A percentile compares a stretch with the other conserved stretches of the same genome.
Evolutionary conservation across 2,113 vertebrate species (phyloP).

Genomic region (Gadus chalcogrammus): DNA sequence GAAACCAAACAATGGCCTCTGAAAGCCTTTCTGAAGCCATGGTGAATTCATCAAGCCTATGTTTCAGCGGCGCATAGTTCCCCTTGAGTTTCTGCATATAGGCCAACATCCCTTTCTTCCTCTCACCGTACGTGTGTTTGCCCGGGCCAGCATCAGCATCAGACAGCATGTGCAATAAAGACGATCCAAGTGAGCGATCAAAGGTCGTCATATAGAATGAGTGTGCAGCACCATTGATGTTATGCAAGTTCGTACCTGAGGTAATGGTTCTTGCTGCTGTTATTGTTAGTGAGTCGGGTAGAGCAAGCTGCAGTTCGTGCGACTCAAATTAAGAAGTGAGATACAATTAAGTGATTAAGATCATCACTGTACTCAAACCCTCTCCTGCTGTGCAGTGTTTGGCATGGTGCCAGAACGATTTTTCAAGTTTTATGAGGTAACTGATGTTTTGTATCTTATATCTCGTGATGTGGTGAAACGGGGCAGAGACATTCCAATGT

Average conservation of each 20-base stretch:
- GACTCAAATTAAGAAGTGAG: conserved; percentile 30
- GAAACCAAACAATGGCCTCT: conserved; percentile 41
- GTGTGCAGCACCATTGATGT: background rate
- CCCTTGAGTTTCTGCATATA: conserved; percentile 20
- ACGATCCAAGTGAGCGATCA: conserved; percentile 7
- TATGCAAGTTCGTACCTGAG: background rate
- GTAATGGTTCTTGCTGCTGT: background rate
- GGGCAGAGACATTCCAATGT: conserved; percentile 45
- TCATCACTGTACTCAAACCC: conserved; percentile 15
- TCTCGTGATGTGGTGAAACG: conserved; percentile 28
- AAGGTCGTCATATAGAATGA: background rate
- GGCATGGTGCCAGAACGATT: conserved; percentile 40
- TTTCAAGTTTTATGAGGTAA: conserved; percentile 46
- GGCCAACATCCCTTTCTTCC: conserved; percentile 16
- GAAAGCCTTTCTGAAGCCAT: conserved; percentile 45
- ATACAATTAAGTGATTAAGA: conserved; percentile 24
- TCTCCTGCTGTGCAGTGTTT: conserved; percentile 24
- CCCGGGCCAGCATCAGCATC: background rate
- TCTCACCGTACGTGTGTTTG: background rate
- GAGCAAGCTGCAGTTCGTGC: conserved; percentile 27
- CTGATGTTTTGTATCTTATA: conserved; percentile 37
- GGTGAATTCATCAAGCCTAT: conserved; percentile 42
- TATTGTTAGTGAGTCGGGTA: conserved; percentile 10
- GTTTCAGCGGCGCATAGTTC: conserved; percentile 16
- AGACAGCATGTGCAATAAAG: background rate